Percentiles rank a stretch among this genome's conserved stretches.
phyloP scores from a whole-genome alignment of 2,888 invertebrate genomes.

The Aradus depressus region DNA sequence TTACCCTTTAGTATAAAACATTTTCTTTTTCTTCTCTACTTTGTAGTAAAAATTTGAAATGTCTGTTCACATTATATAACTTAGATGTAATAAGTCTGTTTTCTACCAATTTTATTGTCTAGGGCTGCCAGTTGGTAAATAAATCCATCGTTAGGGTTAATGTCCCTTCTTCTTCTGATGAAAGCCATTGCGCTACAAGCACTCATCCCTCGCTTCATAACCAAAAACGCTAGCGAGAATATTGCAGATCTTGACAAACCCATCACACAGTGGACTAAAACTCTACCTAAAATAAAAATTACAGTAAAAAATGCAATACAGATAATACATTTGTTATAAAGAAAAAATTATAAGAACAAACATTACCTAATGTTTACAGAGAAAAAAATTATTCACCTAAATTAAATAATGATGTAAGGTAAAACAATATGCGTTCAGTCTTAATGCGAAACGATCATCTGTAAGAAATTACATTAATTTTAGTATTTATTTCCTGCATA shows the following conservation, averaged over 20 bases:
- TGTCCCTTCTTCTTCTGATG: constrained; percentile 57
- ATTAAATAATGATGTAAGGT: constrained; percentile 1
- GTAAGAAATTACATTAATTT: too few species aligned
- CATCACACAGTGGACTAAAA: constrained; percentile 68
- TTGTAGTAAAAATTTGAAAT: too few species aligned
- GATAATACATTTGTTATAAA: too few species aligned
- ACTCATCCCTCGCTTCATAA: constrained; percentile 64
- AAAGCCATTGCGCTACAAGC: constrained; percentile 60
- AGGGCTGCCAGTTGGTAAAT: constrained; percentile 62
- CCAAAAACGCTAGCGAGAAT: constrained; percentile 66
- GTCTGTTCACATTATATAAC: too few species aligned
- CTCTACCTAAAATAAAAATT: constrained; percentile 48
- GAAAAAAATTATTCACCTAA: neutral
- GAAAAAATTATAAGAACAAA: too few species aligned
- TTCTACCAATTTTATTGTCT: constrained; percentile 38
- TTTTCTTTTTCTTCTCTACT: too few species aligned
- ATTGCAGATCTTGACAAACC: constrained; percentile 75
- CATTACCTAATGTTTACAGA: too few species aligned
- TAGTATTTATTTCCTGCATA: too few species aligned
- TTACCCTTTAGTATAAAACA: too few species aligned
- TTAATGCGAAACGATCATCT: too few species aligned
- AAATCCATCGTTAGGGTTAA: constrained; percentile 72
- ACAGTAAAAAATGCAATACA: too few species aligned
- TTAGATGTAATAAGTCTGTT: constrained; percentile 1
- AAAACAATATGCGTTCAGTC: constrained; percentile 28